A percentile compares a stretch with the other conserved stretches of the same genome.
Conservation (phyloP, 2,797 vertebrate genomes). For the Pogonophryne albipinna region DNA sequence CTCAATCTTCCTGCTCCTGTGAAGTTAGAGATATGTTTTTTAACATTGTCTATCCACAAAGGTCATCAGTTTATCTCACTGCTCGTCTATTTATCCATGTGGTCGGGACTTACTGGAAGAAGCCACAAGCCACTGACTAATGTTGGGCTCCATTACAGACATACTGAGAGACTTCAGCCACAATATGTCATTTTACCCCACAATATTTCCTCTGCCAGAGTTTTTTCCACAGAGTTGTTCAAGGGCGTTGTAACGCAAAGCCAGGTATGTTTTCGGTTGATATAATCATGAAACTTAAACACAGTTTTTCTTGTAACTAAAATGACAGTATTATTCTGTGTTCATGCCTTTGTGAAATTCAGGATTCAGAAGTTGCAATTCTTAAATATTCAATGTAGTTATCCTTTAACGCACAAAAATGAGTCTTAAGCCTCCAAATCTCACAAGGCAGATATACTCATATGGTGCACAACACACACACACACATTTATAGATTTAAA, state of each 20-base stretch:
- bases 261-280: background rate
- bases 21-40: conserved; percentile 7
- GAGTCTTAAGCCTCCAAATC: conserved; percentile 35
- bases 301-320: background rate
- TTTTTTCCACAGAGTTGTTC: conserved; percentile 42
- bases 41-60: conserved; percentile 30
- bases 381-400: background rate
- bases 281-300: background rate
- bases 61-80: conserved; percentile 40
- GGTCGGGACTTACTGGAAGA: conserved; percentile 74
- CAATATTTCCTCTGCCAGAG: conserved; percentile 7
- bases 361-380: conserved; percentile 5
- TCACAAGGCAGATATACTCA: conserved; percentile 38
- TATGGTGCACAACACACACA: conserved; percentile 15
- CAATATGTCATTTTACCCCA: conserved; percentile 62
- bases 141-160: conserved; percentile 69
- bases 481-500: too few species aligned
- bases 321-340: background rate
- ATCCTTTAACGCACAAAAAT: conserved; percentile 24
- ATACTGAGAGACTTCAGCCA: conserved; percentile 46
- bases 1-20: conserved; percentile 12
- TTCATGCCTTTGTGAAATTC: background rate
- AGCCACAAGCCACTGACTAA: conserved; percentile 59
- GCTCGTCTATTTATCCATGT: conserved; percentile 52
- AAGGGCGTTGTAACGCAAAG: conserved; percentile 6